A percentile compares a stretch with the other conserved stretches of the same genome.
These are phyloP conservation scores for Delia radicum DNA, from an alignment of 1,140 invertebrate species.

Conservation along the genomic window DNA sequence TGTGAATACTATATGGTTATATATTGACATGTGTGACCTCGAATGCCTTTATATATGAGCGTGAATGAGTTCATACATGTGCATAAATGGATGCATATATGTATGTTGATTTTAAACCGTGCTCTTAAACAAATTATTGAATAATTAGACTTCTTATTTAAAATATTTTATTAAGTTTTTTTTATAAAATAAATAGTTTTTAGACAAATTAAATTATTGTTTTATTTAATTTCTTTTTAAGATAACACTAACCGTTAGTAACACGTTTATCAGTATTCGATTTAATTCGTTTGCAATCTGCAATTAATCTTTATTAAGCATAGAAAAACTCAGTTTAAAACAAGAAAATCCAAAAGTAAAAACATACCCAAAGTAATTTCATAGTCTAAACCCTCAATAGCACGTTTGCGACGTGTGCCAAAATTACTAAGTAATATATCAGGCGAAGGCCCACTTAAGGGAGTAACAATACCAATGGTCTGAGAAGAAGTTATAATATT, in stretches of 20 bases:
- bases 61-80: no score
- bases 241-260: background rate
- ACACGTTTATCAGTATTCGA: background rate
- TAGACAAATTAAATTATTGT: no score
- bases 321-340: background rate
- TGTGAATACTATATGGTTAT: no score
- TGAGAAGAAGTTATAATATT: background rate
- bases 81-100: no score
- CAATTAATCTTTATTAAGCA: background rate
- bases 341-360: background rate
- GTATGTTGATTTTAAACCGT: no score
- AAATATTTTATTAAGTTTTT: no score
- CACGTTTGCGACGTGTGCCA: background rate
- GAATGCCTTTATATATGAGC: no score
- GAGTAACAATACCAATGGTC: background rate
- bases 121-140: no score
- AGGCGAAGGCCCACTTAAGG: background rate
- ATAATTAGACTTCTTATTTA: no score
- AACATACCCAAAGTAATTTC: constrained; percentile 3
- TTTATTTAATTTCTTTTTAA: background rate
- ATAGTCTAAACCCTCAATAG: background rate
- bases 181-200: no score
- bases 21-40: no score
- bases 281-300: background rate
- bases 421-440: background rate